Evolutionary conservation across 2,888 invertebrate genomes (phyloP), one percentile per base, ranked within the genome.

Genomic region (Ferrisia virgata): DNA sequence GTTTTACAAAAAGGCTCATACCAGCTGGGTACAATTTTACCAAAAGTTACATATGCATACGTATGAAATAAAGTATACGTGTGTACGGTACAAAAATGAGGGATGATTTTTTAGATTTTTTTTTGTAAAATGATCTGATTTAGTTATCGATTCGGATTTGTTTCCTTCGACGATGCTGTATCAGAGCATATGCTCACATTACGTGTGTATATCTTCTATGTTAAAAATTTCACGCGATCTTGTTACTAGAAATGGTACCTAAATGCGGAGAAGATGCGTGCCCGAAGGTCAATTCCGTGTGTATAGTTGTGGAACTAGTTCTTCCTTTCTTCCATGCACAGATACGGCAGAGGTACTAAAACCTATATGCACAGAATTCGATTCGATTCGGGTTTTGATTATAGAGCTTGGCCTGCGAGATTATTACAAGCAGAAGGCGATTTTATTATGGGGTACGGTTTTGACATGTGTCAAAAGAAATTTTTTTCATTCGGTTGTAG

Each of bases 381-480:
- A 64, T 64, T 64, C 58, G 58, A 64, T 64, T 64, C 58, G 58
- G 58, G 58, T 64, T 64, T 64, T 64, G 58, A 64, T 64, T 64
- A 64, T 64, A 64, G 58, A 64, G 58, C 25, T 28, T 18, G 18
- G 18, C 47, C 5, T n/a, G 18, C 58, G 8, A 64, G 58, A 64
- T 64, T 64, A 64, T 13, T 9, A 43, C 13, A 18, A n/a, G 47
- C 58, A 18, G 8, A 18, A 64, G 36, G 72, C 36, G 72, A 72
- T 72, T 72, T 72, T 72, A 72, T 72, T 72, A 72, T 31, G 36
- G 72, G 72, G 72, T 72, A 72, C 72, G 72, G 18, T 72, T 72
- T 72, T 72, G 72, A 72, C 72, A 33, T 72, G 72, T 72, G 72
- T 72, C 72, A 72, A 72, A 64, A 64, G 58, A 64, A 36, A 72